A percentile compares a stretch with the other conserved stretches of the same genome.
Evolutionary conservation across 2,888 invertebrate species (phyloP).

Genomic region (Leucophenga maculata): DNA sequence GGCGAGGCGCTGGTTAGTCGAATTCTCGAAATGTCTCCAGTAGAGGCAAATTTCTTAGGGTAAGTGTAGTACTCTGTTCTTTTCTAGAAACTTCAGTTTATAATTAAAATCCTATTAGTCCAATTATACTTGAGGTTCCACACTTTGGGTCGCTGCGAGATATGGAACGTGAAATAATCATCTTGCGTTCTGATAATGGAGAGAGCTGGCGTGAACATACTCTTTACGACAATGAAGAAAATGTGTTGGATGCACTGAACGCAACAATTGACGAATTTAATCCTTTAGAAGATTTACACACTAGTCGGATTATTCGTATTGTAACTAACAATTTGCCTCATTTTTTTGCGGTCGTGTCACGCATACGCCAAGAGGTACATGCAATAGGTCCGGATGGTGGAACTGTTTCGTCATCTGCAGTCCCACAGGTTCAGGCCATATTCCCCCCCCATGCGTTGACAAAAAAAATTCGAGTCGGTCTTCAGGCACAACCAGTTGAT

Average conservation of each 20-base stretch:
- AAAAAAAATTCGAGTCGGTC: constrained; percentile 98
- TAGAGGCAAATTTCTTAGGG: constrained; percentile 97
- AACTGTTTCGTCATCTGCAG: constrained; percentile 93
- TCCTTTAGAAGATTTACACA: constrained; percentile 87
- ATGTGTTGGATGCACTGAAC: constrained; percentile 91
- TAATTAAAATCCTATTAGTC: constrained; percentile 74
- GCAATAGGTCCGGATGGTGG: constrained; percentile 98
- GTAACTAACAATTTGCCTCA: constrained; percentile 98
- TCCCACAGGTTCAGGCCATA: constrained; percentile 86
- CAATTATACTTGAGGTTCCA: constrained; percentile 95
- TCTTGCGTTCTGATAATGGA: constrained; percentile 96
- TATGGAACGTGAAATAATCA: constrained; percentile 95
- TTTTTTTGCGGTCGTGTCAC: constrained; percentile 96
- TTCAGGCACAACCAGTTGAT: constrained; percentile 96
- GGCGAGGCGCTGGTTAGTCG: constrained; percentile 97
- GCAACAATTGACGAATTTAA: constrained; percentile 78
- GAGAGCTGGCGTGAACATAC: constrained; percentile 99
- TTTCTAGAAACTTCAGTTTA: background rate
- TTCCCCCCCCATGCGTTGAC: constrained; percentile 98
- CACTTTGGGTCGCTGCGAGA: constrained; percentile 96
- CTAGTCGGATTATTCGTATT: constrained; percentile 92
- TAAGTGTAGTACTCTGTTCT: constrained; percentile 73
- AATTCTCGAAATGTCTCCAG: constrained; percentile 94
- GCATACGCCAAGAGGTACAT: constrained; percentile 96
- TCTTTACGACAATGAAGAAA: constrained; percentile 87